phyloP scores from a whole-genome alignment of 1,140 invertebrate genomes.

The Sminthurinus signatus region DNA sequence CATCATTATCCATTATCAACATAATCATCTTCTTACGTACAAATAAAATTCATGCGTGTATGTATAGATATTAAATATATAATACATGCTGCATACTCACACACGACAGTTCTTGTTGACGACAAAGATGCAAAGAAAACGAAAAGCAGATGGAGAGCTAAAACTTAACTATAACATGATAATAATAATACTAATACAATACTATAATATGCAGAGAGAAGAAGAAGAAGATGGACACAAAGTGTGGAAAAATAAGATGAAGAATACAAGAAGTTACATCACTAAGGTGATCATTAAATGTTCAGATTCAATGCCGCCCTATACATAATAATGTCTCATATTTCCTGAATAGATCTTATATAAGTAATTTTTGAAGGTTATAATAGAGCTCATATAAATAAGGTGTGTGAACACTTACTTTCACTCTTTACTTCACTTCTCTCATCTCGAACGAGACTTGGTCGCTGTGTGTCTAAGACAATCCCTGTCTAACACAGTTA shows the following conservation, averaged over 20 bases:
- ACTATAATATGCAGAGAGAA: too few species aligned
- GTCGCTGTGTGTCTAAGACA: neutral
- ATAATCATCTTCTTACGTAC: too few species aligned
- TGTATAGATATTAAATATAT: too few species aligned
- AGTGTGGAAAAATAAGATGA: slow-evolving; percentile 3
- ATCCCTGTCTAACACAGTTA: neutral
- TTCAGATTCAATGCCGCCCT: slow-evolving; percentile 15
- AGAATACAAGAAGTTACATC: neutral
- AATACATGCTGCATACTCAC: too few species aligned
- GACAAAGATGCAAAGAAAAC: too few species aligned
- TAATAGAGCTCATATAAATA: slow-evolving; percentile 9
- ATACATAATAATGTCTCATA: slow-evolving; percentile 13
- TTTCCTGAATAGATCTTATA: slow-evolving; percentile 7
- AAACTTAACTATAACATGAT: too few species aligned
- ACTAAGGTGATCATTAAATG: slow-evolving; percentile 12
- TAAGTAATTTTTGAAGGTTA: slow-evolving; percentile 12
- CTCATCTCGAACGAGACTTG: neutral
- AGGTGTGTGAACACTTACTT: neutral
- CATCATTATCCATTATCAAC: too few species aligned
- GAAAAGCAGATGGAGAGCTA: too few species aligned
- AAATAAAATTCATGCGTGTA: too few species aligned
- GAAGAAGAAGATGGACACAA: too few species aligned
- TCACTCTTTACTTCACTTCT: neutral
- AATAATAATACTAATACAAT: too few species aligned
- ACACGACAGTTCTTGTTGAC: too few species aligned